Evolutionary conservation across 2,113 vertebrate species (phyloP).

Genomic region (Brachyistius frenatus): DNA sequence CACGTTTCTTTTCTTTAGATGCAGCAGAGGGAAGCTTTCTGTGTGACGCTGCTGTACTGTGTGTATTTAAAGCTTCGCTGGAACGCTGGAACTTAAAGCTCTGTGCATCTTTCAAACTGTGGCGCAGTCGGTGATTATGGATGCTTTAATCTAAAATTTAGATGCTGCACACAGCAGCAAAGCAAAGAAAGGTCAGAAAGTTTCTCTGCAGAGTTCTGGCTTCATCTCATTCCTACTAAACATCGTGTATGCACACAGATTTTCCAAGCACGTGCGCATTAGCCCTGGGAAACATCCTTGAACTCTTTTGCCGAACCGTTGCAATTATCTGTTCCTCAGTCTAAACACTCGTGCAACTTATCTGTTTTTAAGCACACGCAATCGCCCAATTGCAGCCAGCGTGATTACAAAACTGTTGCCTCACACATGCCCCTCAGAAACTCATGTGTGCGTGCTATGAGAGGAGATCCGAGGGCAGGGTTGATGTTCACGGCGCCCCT

Average conservation of each 20-base stretch:
- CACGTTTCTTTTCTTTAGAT: constrained; percentile 13
- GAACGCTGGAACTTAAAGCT: constrained; percentile 17
- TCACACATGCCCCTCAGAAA: constrained; percentile 29
- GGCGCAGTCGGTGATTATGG: constrained; percentile 19
- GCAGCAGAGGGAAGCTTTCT: background rate
- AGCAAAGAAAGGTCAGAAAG: constrained; percentile 34
- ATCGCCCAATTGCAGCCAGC: constrained; percentile 48
- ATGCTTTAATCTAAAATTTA: constrained; percentile 31
- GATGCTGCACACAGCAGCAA: constrained; percentile 25
- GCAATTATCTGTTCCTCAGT: constrained; percentile 52
- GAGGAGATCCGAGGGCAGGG: constrained; percentile 18
- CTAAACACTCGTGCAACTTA: constrained; percentile 46
- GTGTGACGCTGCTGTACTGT: background rate
- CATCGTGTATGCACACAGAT: background rate
- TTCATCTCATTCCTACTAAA: constrained; percentile 20
- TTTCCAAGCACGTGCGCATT: constrained; percentile 22
- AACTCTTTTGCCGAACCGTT: constrained; percentile 48
- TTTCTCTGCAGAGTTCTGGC: constrained; percentile 30
- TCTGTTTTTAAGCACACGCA: constrained; percentile 44
- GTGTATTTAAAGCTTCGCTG: constrained; percentile 22
- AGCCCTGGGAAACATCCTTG: constrained; percentile 54
- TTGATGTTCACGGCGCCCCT: background rate
- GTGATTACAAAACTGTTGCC: constrained; percentile 40
- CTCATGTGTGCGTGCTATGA: constrained; percentile 35
- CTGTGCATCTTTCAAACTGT: constrained; percentile 2